A percentile compares a stretch with the other conserved stretches of the same genome.
Conservation (phyloP, 1,140 invertebrate species). For the Lordiphosa clarofinis region DNA sequence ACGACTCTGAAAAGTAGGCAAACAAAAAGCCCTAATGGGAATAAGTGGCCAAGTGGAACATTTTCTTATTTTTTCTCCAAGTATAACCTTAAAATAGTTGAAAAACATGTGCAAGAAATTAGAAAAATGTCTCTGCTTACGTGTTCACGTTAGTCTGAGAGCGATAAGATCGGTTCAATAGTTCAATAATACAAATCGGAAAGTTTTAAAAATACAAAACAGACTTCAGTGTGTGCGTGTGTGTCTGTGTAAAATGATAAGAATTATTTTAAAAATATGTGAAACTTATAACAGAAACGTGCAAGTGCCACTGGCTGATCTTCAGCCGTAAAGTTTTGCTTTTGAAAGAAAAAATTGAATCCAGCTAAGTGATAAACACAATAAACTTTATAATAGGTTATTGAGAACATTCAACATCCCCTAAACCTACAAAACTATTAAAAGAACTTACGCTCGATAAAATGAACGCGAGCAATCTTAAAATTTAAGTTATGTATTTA, state of each 20-base stretch:
- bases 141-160: conserved; percentile 23
- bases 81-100: conserved; percentile 7
- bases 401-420: too few species aligned
- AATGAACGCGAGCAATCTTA: too few species aligned
- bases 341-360: background rate
- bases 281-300: conserved; percentile 11
- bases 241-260: conserved; percentile 40
- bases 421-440: too few species aligned
- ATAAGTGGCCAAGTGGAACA: background rate
- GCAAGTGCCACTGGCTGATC: conserved; percentile 9
- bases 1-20: conserved; percentile 9
- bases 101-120: conserved; percentile 5
- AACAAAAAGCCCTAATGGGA: background rate
- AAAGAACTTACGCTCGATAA: too few species aligned
- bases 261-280: conserved; percentile 5
- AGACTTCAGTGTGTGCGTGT: background rate
- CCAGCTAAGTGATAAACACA: conserved; percentile 26
- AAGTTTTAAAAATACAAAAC: conserved; percentile 22
- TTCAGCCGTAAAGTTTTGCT: background rate
- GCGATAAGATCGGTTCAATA: conserved; percentile 60
- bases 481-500: too few species aligned
- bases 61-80: background rate
- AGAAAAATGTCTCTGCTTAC: conserved; percentile 15
- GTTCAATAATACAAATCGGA: conserved; percentile 38
- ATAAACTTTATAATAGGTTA: background rate